Evolutionary conservation across 2,113 vertebrate species (phyloP).

Genomic region (Tenrec ecaudatus): DNA sequence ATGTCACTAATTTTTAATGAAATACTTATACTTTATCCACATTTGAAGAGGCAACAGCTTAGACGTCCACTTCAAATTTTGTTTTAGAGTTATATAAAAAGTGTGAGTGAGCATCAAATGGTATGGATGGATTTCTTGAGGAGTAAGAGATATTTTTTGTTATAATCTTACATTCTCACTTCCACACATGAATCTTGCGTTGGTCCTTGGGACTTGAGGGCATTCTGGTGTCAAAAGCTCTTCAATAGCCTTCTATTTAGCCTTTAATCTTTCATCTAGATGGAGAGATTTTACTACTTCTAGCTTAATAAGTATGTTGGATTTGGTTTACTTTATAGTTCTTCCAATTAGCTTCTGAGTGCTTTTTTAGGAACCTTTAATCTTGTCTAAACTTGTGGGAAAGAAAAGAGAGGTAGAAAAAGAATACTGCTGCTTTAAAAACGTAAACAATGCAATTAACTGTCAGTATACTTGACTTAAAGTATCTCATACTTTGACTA

Average conservation of each 20-base stretch:
- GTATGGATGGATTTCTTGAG: background rate
- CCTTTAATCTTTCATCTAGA: constrained; percentile 67
- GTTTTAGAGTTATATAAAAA: constrained; percentile 27
- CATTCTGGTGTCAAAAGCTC: background rate
- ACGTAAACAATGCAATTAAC: constrained; percentile 32
- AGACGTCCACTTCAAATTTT: background rate
- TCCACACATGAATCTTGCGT: background rate
- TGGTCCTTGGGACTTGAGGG: background rate
- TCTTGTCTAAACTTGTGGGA: constrained; percentile 65
- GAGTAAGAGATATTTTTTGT: background rate
- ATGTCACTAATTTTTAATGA: background rate
- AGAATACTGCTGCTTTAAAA: background rate
- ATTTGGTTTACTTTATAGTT: constrained; percentile 75
- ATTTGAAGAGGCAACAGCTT: background rate
- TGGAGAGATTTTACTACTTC: constrained; percentile 68
- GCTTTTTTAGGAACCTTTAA: constrained; percentile 49
- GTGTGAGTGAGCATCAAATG: background rate
- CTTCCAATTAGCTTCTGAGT: constrained; percentile 71
- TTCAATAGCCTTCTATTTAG: constrained; percentile 50
- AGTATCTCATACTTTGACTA: constrained; percentile 43
- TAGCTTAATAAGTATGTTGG: constrained; percentile 70
- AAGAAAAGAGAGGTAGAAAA: constrained; percentile 44
- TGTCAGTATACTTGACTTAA: constrained; percentile 48
- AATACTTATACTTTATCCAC: background rate
- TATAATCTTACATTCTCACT: background rate